Percentiles rank a stretch among this genome's conserved stretches.
Evolutionary conservation across 2,888 invertebrate species (phyloP).

Genomic region (Caenorhabditis japonica): DNA sequence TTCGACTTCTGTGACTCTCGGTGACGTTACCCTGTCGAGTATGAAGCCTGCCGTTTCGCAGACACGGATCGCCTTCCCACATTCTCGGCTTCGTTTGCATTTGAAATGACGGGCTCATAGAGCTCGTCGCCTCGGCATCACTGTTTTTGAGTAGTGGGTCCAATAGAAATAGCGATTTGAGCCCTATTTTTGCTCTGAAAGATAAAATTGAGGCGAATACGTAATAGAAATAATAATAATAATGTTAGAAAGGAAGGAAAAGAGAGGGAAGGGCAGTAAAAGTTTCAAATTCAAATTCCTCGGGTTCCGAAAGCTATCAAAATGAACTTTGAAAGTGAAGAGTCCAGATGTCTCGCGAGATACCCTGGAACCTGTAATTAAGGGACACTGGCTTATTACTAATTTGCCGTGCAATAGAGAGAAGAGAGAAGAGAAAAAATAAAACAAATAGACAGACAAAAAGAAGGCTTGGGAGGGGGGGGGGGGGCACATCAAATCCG

Average conservation of each 20-base stretch:
- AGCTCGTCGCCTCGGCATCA: background rate
- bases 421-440: constrained; percentile 20
- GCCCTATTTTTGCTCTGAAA: constrained; percentile 19
- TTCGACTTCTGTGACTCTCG: constrained; percentile 73
- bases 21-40: too few species aligned
- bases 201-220: background rate
- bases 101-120: constrained; percentile 25
- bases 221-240: background rate
- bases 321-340: constrained; percentile 1
- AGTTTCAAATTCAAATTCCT: constrained; percentile 27
- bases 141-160: constrained; percentile 18
- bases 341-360: constrained; percentile 23
- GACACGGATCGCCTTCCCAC: constrained; percentile 57
- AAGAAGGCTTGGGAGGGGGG: background rate
- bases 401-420: constrained; percentile 3
- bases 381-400: background rate
- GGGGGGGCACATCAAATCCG: constrained; percentile 25
- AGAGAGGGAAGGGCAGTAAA: constrained; percentile 9
- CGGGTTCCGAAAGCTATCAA: constrained; percentile 14
- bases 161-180: constrained; percentile 15
- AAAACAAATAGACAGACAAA: constrained; percentile 27
- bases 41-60: constrained; percentile 34
- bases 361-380: too few species aligned
- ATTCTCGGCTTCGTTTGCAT: constrained; percentile 15
- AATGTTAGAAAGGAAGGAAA: background rate